phyloP scores from a whole-genome alignment of 2,113 vertebrate species.

The Oncorhynchus masou region DNA sequence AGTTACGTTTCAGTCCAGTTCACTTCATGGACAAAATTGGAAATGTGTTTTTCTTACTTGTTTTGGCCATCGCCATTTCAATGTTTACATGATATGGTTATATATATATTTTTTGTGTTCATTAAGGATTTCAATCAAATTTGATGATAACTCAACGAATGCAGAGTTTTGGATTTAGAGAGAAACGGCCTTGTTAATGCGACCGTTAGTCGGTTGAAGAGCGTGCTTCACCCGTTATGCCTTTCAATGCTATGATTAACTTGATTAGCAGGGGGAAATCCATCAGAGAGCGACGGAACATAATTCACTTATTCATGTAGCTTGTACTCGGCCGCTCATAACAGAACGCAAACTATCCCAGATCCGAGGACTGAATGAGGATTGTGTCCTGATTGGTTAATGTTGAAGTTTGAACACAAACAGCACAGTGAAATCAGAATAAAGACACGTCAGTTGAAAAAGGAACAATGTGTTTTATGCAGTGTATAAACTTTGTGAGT shows the following conservation, averaged over 20 bases:
- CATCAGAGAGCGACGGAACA: slow-evolving; percentile 65
- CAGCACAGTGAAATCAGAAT: slow-evolving; percentile 42
- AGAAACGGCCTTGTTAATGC: slow-evolving; percentile 68
- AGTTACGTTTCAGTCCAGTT: slow-evolving; percentile 33
- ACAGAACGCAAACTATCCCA: slow-evolving; percentile 40
- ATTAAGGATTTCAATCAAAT: slow-evolving; percentile 69
- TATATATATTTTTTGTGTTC: slow-evolving; percentile 52
- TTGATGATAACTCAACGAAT: slow-evolving; percentile 75
- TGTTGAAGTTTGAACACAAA: slow-evolving; percentile 48
- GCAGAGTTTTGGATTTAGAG: slow-evolving; percentile 70
- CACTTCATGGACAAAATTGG: slow-evolving; percentile 57
- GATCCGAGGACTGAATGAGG: not conserved
- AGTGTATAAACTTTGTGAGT: not conserved
- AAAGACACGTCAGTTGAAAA: not conserved
- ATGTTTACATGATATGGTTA: slow-evolving; percentile 30
- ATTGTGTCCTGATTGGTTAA: slow-evolving; percentile 60
- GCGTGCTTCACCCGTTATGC: slow-evolving; percentile 71
- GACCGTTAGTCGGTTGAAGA: slow-evolving; percentile 74
- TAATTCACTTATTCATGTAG: slow-evolving; percentile 75
- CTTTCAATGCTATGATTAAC: slow-evolving; percentile 73
- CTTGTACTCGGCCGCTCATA: slow-evolving; percentile 53
- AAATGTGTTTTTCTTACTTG: slow-evolving; percentile 54
- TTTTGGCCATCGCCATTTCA: slow-evolving; percentile 26
- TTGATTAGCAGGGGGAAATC: slow-evolving; percentile 73
- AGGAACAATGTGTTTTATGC: not conserved